Base-by-base conservation (phyloP, 2,888 invertebrate genomes). In the Biston betularia region DNA sequence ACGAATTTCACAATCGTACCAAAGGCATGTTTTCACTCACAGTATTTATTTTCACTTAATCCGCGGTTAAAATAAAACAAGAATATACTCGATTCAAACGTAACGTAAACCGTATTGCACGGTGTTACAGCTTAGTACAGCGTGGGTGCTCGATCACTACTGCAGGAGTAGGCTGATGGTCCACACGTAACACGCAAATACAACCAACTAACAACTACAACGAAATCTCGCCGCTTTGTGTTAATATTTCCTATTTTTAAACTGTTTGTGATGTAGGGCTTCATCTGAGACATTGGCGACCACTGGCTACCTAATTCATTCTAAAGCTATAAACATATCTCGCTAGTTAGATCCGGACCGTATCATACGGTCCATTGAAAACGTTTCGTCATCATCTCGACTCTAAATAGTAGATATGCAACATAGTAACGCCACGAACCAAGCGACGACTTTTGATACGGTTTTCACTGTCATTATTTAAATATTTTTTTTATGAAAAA, bases 141-240 rank as follows among this genome's bases (percentile, higher is more conserved):
- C 40, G 61, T 58, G 54, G 54, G 35, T 53, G 46, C 52, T 42
- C 14, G 49, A 38, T 34, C 45, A 49, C 55, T 60, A 60, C 61
- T 68, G 66, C 24, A 24, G n/a, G 46, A 35, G 34, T 52, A 44
- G 54, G 50, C 49, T 59, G 38, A 52, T 45, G 64, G 62, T 71
- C 73, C 75, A 74, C 76, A 70, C 77, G 69, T 72, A 73, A 68
- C 77, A 82, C 81, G 80, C 83, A 85, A 86, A 85, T 83, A 85
- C 81, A 84, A 83, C 78, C 75, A 79, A 82, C 78, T 79, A 83
- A 82, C 83, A 79, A 86, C 81, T 81, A 79, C 78, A 75, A 76
- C 69, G 73, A 79, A 76, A 80, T 77, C 74, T 75, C 71, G 75
- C 73, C 77, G 70, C 75, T 68, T 75, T 76, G 77, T 79, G 12